These are phyloP conservation scores for Megamerina dolium DNA, from an alignment of 2,888 invertebrate genomes.

Conservation along the genomic window DNA sequence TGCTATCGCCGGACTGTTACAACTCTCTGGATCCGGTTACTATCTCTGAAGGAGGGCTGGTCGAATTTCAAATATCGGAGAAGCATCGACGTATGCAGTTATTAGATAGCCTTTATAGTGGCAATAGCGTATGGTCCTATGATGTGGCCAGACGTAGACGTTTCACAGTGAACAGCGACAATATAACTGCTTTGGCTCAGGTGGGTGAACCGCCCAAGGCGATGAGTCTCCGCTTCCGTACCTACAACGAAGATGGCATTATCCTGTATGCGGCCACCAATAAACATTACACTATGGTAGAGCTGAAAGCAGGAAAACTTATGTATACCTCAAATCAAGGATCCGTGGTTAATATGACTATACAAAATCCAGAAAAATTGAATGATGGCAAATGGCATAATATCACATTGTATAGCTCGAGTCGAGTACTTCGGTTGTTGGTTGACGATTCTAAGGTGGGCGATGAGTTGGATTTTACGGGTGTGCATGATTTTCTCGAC, in stretches of 20 bases:
- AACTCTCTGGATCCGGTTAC: conserved; percentile 73
- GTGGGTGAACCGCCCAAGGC: conserved; percentile 59
- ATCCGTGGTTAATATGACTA: conserved; percentile 76
- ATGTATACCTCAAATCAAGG: conserved; percentile 75
- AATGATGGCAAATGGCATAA: conserved; percentile 88
- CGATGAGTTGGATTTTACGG: conserved; percentile 78
- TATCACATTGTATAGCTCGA: conserved; percentile 66
- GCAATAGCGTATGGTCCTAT: conserved; percentile 63
- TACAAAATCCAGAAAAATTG: conserved; percentile 56
- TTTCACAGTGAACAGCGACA: conserved; percentile 36
- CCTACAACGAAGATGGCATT: conserved; percentile 69
- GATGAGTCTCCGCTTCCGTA: conserved; percentile 74
- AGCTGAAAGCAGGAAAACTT: conserved; percentile 69
- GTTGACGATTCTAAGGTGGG: conserved; percentile 68
- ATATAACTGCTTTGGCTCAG: conserved; percentile 44
- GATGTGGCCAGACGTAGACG: conserved; percentile 41
- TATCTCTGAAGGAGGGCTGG: conserved; percentile 68
- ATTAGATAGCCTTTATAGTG: conserved; percentile 70
- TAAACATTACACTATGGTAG: conserved; percentile 78
- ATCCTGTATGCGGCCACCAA: conserved; percentile 83
- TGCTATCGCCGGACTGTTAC: conserved; percentile 74
- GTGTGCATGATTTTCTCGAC: conserved; percentile 87
- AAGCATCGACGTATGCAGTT: conserved; percentile 82
- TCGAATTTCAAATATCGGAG: conserved; percentile 75
- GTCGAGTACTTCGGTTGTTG: conserved; percentile 64